phyloP scores from a whole-genome alignment of 2,888 invertebrate species.

The Nesidiocoris tenuis region DNA sequence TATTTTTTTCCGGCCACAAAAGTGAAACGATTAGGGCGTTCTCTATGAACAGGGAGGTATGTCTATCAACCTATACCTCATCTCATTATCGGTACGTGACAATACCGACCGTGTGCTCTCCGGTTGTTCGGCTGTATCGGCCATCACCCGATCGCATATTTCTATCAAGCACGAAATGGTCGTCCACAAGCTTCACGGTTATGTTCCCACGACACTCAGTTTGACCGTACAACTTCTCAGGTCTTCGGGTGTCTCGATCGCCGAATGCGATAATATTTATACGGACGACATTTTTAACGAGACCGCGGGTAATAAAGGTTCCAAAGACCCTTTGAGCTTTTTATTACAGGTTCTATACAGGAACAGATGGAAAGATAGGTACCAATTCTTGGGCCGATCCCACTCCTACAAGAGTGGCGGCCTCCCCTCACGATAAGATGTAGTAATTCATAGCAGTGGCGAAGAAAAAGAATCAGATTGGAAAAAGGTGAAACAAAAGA shows the following conservation, averaged over 20 bases:
- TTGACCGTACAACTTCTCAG: no score
- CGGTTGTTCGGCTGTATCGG: no score
- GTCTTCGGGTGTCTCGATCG: slow-evolving; percentile 22
- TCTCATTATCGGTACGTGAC: no score
- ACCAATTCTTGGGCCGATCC: neutral
- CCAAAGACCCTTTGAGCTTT: slow-evolving; percentile 13
- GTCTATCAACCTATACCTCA: no score
- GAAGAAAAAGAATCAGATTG: slow-evolving; percentile 12
- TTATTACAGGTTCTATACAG: slow-evolving; percentile 24
- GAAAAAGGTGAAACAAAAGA: slow-evolving; percentile 23
- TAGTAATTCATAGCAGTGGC: slow-evolving; percentile 25
- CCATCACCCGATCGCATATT: no score
- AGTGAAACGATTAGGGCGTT: no score
- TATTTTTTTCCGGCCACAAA: no score
- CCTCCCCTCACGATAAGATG: neutral
- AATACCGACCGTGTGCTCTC: no score
- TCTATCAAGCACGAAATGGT: no score
- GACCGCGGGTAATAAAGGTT: slow-evolving; percentile 31
- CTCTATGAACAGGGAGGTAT: no score
- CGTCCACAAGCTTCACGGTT: no score
- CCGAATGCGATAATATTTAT: slow-evolving; percentile 14
- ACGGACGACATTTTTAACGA: slow-evolving; percentile 33
- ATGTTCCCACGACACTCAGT: no score
- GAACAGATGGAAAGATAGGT: slow-evolving; percentile 35
- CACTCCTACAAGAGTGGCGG: neutral